These are phyloP conservation scores for Ommatoiulus sabulosus DNA, from an alignment of 2,888 invertebrate species.

Conservation along the genomic window DNA sequence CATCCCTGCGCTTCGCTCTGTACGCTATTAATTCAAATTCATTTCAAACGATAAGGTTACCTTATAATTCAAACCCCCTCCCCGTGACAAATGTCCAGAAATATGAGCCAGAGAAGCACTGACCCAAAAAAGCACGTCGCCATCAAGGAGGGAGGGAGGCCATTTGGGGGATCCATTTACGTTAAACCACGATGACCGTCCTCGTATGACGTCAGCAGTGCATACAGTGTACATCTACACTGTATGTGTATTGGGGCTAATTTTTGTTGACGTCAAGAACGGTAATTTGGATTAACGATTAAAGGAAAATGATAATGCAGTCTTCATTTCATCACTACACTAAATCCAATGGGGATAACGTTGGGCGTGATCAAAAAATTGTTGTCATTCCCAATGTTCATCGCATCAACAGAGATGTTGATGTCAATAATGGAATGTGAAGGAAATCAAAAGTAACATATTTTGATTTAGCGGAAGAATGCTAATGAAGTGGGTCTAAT, in stretches of 20 bases:
- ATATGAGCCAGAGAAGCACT: constrained; percentile 15
- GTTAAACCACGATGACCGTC: neutral
- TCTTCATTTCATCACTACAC: no score
- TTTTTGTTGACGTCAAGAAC: neutral
- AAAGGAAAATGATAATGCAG: no score
- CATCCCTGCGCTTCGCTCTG: constrained; percentile 13
- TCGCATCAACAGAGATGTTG: no score
- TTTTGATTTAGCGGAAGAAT: no score
- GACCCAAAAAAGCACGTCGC: constrained; percentile 17
- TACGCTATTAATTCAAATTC: constrained; percentile 12
- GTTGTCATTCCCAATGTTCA: no score
- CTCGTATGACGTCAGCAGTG: neutral
- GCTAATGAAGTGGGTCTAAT: no score
- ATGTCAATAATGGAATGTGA: no score
- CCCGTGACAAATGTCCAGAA: constrained; percentile 19
- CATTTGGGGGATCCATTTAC: neutral
- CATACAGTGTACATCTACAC: neutral
- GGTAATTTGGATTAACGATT: no score
- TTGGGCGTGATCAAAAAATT: no score
- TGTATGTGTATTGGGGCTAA: neutral
- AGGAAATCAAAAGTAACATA: no score
- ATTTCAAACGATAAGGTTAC: constrained; percentile 27
- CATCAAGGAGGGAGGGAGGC: neutral
- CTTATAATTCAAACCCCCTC: constrained; percentile 18
- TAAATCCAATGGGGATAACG: no score